Evolutionary conservation across 92 coral and sea anemone species (phyloP), one percentile per base, ranked within the genome.

Genomic region (Porites lobata): DNA sequence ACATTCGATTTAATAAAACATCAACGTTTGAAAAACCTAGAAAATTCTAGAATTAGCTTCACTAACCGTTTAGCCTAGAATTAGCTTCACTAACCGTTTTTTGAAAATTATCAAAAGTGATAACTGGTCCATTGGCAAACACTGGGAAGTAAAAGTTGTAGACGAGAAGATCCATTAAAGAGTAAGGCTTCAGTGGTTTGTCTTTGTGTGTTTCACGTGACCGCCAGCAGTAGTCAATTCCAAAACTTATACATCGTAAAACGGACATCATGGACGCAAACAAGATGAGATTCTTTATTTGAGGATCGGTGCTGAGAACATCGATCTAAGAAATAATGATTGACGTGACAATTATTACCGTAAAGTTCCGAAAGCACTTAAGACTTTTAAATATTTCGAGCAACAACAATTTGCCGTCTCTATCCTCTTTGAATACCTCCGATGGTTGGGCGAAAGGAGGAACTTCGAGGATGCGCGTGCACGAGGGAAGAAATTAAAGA

Each of bases 121-220:
- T 86, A 11, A 98, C 93, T 17, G 99, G 99, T 10, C 99, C 99
- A 83, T 95, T 98, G 18, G 92, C 96, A 90, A 96, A 96, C 17
- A 98, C 63, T 73, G 99, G 99, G 3, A 98, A 80, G 78, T 98
- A 98, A 65, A 98, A 92, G 72, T 92, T 98, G 77, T 65, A 98
- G 22, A 94, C 93, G 79, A 98, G 89, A 18, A 96, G 89, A 69
- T 98, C 96, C 52, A 95, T 67, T 19, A 96, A 92, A 7, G 98
- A 87, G 75, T 93, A 93, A 18, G 74, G 84, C 52, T 78, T 70
- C 10, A 81, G 62, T 14, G 83, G 72, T 47, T 92, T 90, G 51
- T 93, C 87, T 38, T 75, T 85, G 0, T 70, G 77, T 9, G 38
- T 69, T 56, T 87, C 81, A 53, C 43, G 47, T 71, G 81, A 79